Evolutionary conservation across 1,140 invertebrate genomes (phyloP), one percentile per base, ranked within the genome.

Genomic region (Linepithema humile): DNA sequence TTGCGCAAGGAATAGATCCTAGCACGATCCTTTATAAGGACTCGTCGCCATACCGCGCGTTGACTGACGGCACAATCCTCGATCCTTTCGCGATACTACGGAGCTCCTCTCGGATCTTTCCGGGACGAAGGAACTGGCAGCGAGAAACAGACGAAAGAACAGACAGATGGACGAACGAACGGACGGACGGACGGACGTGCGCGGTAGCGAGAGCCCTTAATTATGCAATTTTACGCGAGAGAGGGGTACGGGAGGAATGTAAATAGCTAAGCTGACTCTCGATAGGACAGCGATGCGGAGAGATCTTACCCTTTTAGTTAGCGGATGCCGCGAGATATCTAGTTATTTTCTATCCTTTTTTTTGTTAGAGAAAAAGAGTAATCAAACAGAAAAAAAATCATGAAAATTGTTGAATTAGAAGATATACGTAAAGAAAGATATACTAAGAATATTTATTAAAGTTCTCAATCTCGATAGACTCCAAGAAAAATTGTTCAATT

Each of bases 11-110:
- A 80, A 90, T 88, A 89, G 84, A 90, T 90, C 74, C 85, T 87
- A 60, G 74, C 55, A 77, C 85, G 82, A 78, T 82, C 55, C 89
- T 91, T 86, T 88, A 89, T 91, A 91, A 91, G 91, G 88, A 89
- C 85, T 77, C 70, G 75, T 53, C 57, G 82, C 78, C 85, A 88
- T 89, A 86, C 83, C 75, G 70, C 35, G 35, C 57, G 50, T 83
- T 91, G 92, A 94, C 87, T 93, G 93, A 93, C 92, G 91, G 92
- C 90, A 93, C 92, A 94, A 94, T 93, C 91, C 91, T 90, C 87
- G 91, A 93, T 92, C 74, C 89, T 83, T 90, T 60, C 65, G 57
- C 89, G 92, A 93, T 93, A 92, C 84, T 17, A 64, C 78, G 45
- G 17, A 82, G 57, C 53, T 15, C 50, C 83, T 69, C 73, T 60